phyloP scores from a whole-genome alignment of 1,140 invertebrate genomes.

The Aphelenchoides avenae region DNA sequence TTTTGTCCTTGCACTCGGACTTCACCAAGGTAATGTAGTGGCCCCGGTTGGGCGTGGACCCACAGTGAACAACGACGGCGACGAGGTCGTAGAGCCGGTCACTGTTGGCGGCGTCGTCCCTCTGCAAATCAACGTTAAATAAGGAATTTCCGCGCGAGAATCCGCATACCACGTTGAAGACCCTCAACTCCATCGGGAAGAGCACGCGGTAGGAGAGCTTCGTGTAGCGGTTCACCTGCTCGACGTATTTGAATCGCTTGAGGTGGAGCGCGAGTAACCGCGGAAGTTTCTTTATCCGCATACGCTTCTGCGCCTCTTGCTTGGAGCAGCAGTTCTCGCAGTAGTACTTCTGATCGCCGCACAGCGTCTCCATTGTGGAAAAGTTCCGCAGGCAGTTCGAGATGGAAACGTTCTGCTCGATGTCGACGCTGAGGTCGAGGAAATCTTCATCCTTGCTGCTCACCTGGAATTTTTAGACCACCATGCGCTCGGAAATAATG shows the following conservation, averaged over 20 bases:
- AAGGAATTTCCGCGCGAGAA: neutral
- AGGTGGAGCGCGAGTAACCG: slow-evolving; percentile 94
- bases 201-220: slow-evolving; percentile 98
- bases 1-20: too few relatives aligned
- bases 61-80: slow-evolving; percentile 97
- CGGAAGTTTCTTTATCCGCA: slow-evolving; percentile 95
- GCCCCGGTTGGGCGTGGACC: slow-evolving; percentile 93
- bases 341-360: slow-evolving; percentile 98
- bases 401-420: slow-evolving; percentile 98
- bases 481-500: slow-evolving; percentile 62
- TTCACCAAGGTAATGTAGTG: slow-evolving; percentile 99
- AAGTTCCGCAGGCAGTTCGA: slow-evolving; percentile 95
- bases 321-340: slow-evolving; percentile 99
- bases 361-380: slow-evolving; percentile 96
- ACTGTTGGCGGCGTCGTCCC: slow-evolving; percentile 65
- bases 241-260: slow-evolving; percentile 98
- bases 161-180: slow-evolving; percentile 87
- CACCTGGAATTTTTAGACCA: slow-evolving; percentile 61
- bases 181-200: slow-evolving; percentile 89
- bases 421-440: slow-evolving; percentile 96
- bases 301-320: slow-evolving; percentile 88
- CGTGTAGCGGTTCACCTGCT: slow-evolving; percentile 94
- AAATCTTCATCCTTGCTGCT: slow-evolving; percentile 99
- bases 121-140: slow-evolving; percentile 6
- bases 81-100: slow-evolving; percentile 96